Evolutionary conservation across 2,113 vertebrate genomes (phyloP).

Genomic region (Seriola quinqueradiata): DNA sequence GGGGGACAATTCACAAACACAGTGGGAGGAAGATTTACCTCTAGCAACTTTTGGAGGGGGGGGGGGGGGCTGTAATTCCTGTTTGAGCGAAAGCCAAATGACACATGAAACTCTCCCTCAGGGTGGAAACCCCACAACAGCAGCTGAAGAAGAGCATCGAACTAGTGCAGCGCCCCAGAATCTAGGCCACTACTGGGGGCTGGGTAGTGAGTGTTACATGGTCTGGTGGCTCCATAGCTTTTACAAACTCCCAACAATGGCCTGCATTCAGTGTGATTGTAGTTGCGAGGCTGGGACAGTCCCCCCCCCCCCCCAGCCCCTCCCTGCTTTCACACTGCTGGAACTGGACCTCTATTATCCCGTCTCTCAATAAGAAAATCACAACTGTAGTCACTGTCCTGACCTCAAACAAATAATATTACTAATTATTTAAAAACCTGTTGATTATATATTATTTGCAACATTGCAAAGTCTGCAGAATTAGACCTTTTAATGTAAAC

Average conservation of each 20-base stretch:
- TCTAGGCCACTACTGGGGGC: conserved; percentile 75
- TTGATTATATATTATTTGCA: neutral
- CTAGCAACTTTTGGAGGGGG: conserved; percentile 25
- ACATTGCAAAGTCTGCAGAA: neutral
- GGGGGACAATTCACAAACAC: conserved; percentile 45
- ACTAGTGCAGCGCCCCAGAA: conserved; percentile 61
- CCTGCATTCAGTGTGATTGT: conserved; percentile 70
- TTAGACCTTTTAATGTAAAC: neutral
- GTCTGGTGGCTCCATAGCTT: conserved; percentile 78
- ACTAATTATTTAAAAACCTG: neutral
- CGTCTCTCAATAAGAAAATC: neutral
- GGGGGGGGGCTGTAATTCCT: conserved; percentile 28
- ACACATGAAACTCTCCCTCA: conserved; percentile 64
- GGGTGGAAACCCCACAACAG: conserved; percentile 45
- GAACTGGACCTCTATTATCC: conserved; percentile 48
- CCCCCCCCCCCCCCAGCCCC: conserved; percentile 47
- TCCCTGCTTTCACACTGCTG: conserved; percentile 58
- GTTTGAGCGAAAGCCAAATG: conserved; percentile 65
- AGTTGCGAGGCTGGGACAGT: conserved; percentile 58
- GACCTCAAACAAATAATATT: neutral
- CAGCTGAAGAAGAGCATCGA: conserved; percentile 64
- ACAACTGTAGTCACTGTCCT: neutral
- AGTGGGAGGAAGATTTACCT: conserved; percentile 49
- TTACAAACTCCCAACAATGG: conserved; percentile 76
- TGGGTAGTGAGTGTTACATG: conserved; percentile 71